phyloP scores from a whole-genome alignment of 2,888 invertebrate genomes.

The Trachelus tabidus region DNA sequence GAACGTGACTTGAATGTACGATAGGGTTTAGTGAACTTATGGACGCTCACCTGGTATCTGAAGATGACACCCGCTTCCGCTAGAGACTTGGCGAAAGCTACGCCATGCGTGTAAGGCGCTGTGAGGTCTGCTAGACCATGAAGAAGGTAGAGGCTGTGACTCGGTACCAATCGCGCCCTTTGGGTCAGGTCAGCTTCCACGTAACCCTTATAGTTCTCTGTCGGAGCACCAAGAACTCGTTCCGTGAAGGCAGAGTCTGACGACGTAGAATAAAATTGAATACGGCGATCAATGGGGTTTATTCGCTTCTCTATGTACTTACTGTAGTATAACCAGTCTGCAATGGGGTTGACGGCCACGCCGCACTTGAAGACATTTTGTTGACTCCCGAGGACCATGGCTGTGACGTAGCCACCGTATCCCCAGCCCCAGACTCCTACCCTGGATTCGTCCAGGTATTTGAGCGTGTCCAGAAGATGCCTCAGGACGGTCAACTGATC shows the following conservation, averaged over 20 bases:
- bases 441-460: constrained; percentile 86
- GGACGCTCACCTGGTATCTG: constrained; percentile 83
- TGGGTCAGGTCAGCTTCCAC: constrained; percentile 93
- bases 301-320: constrained; percentile 60
- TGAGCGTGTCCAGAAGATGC: constrained; percentile 83
- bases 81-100: constrained; percentile 88
- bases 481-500: constrained; percentile 90
- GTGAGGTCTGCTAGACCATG: constrained; percentile 94
- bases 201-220: constrained; percentile 89
- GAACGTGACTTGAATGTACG: no score
- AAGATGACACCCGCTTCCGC: constrained; percentile 90
- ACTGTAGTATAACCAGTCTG: constrained; percentile 97
- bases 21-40: background rate
- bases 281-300: background rate
- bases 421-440: constrained; percentile 98
- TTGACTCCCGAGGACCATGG: constrained; percentile 89
- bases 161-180: constrained; percentile 87
- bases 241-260: constrained; percentile 96
- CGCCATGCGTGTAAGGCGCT: constrained; percentile 93
- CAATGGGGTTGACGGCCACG: constrained; percentile 92
- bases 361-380: constrained; percentile 90
- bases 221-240: constrained; percentile 88
- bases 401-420: constrained; percentile 94
- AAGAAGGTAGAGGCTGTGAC: constrained; percentile 87
- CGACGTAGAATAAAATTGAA: constrained; percentile 33